Evolutionary conservation across 2,113 vertebrate species (phyloP), one percentile per base, ranked within the genome.

Genomic region (Dipodomys stephensi): DNA sequence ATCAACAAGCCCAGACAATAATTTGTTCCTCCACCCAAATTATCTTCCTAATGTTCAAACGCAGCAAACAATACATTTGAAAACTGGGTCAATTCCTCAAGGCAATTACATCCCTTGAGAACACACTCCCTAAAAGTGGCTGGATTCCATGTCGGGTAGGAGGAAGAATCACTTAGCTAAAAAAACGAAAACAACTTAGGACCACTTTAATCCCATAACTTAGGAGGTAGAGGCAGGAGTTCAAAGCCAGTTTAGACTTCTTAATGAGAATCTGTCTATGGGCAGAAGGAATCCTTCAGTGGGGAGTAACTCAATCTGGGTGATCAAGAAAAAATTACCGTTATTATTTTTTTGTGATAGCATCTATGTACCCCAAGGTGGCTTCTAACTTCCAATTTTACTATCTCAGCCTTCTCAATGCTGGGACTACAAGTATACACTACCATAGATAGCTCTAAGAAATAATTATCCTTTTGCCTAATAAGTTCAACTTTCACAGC

Each of bases 1-100:
- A 10, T 0, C 27, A 87, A 44, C 93, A 92, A 69, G 95, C 85
- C 71, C 74, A 72, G 85, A 92, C 95, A 57, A 6, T 2, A 30
- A 25, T 32, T 19, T 4, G 1, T 13, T 72, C n/a, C 64, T 87
- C 83, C 76, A 80, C 69, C 82, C 82, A 67, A 8, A 22, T 69
- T 23, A 13, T 69, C 62, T 18, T 83, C 49, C 4, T 13, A 32
- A 28, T 1, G 28, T 25, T 60, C 81, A 68, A 32, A 25, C 0
- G n/a, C 35, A 39, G 28, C 44, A 18, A 5, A 39, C 23, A 39
- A 11, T 44, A 4, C 1, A 2, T 64, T 82, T 85, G 0, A 3
- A 39, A 92, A 71, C 23, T 18, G n/a, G 19, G 64, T 4, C 23
- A 30, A n/a, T 39, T 22, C 81, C 57, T 8, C 32, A 20, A 69